These are phyloP conservation scores for Uropetala carovei DNA, from an alignment of 2,888 invertebrate genomes.

Conservation along the genomic window DNA sequence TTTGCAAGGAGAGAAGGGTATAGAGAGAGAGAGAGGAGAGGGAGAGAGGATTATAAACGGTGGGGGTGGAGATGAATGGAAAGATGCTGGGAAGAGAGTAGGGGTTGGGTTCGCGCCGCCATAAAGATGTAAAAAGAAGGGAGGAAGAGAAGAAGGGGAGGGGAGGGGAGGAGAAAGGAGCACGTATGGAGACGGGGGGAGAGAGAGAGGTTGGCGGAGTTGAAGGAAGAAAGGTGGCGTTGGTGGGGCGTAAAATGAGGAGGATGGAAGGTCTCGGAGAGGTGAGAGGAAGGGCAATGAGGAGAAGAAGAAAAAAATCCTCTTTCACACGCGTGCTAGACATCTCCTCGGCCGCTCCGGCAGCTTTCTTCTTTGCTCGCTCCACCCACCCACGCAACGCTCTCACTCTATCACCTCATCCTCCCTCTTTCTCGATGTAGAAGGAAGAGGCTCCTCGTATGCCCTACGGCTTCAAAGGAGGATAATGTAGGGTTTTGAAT, in stretches of 20 bases:
- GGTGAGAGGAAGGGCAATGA: slow-evolving; percentile 3
- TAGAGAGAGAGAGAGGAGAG: background rate
- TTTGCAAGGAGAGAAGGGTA: background rate
- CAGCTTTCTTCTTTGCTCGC: background rate
- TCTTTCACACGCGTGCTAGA: slow-evolving; percentile 27
- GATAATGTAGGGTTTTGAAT: background rate
- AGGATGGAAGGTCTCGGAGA: background rate
- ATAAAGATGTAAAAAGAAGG: background rate
- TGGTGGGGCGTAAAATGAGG: too few relatives aligned
- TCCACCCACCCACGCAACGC: slow-evolving; percentile 6
- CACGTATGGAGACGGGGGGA: too few relatives aligned
- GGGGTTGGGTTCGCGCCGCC: slow-evolving; percentile 7
- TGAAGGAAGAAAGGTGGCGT: too few relatives aligned
- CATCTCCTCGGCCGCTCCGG: slow-evolving; percentile 1
- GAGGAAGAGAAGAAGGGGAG: too few relatives aligned
- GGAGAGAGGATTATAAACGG: background rate
- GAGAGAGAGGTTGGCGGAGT: too few relatives aligned
- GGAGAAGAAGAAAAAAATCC: background rate
- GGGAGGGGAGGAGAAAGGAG: background rate
- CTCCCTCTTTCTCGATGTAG: too few relatives aligned
- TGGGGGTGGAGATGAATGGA: slow-evolving; percentile 4
- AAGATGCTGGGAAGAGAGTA: background rate
- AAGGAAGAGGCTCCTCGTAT: background rate
- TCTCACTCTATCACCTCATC: background rate
- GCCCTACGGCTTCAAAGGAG: background rate